Conservation (phyloP, 2,797 vertebrate genomes). For the Lophotriccus pileatus region DNA sequence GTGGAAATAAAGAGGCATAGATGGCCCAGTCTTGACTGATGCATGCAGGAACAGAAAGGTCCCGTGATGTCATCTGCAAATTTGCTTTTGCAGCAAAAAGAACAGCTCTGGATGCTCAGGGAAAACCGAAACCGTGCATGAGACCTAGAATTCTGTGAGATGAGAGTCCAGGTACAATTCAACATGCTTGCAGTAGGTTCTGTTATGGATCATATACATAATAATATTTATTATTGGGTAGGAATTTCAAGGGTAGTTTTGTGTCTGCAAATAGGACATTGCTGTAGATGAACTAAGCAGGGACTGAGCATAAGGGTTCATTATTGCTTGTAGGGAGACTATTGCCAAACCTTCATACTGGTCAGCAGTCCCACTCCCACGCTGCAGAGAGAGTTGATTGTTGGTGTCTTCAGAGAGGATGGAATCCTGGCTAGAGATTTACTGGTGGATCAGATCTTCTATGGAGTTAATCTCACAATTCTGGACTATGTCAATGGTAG, state of each 20-base stretch:
- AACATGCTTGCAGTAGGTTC: not conserved
- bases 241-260: not conserved
- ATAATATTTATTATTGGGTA: not conserved
- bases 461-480: not conserved
- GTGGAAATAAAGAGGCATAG: not conserved
- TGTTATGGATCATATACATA: not conserved
- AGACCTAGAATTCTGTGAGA: not conserved
- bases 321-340: not conserved
- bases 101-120: not conserved
- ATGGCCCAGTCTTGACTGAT: not conserved
- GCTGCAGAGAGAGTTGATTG: not conserved
- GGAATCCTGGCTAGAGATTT: not conserved
- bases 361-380: not conserved
- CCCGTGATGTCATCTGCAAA: not conserved
- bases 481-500: not conserved
- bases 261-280: not conserved
- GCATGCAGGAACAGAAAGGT: not conserved
- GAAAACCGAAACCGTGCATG: not conserved
- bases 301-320: rapidly evolving
- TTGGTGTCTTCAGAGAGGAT: not conserved
- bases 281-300: not conserved
- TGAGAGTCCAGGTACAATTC: not conserved
- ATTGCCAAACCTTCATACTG: not conserved
- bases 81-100: not conserved
- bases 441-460: not conserved